These are phyloP conservation scores for Argentina silus DNA, from an alignment of 2,797 vertebrate genomes.

Conservation along the genomic window DNA sequence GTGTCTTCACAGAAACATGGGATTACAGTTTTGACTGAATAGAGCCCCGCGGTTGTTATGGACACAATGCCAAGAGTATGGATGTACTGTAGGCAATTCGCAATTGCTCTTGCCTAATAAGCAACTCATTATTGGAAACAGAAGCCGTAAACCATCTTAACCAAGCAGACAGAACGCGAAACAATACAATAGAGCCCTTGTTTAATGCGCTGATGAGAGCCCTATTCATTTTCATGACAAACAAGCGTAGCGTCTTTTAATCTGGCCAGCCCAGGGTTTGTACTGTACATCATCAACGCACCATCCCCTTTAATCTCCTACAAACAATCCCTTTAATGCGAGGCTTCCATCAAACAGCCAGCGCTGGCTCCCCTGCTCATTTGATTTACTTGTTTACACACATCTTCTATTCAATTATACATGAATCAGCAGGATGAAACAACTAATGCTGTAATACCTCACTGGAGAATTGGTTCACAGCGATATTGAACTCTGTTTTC, in stretches of 20 bases:
- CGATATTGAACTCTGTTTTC: conserved; percentile 17
- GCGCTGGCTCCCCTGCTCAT: not conserved
- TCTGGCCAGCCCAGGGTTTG: not conserved
- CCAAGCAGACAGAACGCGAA: not conserved
- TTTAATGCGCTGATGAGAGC: not conserved
- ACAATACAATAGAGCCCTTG: too few relatives aligned
- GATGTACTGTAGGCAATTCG: not conserved
- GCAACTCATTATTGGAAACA: not conserved
- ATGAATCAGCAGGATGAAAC: conserved; percentile 18
- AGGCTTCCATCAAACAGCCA: conserved; percentile 8
- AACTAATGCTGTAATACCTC: conserved; percentile 7
- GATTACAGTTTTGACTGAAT: not conserved
- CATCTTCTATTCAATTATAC: conserved; percentile 37
- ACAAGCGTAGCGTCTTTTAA: not conserved
- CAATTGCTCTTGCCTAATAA: not conserved
- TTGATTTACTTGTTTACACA: conserved; percentile 34
- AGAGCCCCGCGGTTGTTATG: not conserved
- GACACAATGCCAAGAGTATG: not conserved
- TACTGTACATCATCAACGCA: not conserved
- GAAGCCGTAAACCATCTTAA: not conserved
- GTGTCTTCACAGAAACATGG: not conserved
- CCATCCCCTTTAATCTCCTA: conserved; percentile 11
- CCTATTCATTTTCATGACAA: not conserved
- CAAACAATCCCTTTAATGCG: conserved; percentile 6
- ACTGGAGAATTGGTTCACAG: conserved; percentile 12